phyloP scores from a whole-genome alignment of 1,140 invertebrate genomes.

The Penaeus chinensis region DNA sequence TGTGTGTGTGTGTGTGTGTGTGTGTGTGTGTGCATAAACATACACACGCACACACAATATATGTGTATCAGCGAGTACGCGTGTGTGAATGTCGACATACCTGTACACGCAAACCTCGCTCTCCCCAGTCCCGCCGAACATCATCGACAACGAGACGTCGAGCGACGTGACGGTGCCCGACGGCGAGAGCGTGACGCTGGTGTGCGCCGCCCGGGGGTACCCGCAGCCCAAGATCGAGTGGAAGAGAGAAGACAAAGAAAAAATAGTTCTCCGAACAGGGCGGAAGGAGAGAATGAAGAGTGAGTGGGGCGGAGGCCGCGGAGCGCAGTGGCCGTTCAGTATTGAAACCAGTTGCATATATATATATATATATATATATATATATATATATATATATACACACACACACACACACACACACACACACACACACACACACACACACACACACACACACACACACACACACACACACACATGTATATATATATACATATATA shows the following conservation, averaged over 20 bases:
- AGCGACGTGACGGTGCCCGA: constrained; percentile 72
- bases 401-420: background rate
- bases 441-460: background rate
- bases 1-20: too few relatives aligned
- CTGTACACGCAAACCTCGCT: background rate
- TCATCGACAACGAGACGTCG: constrained; percentile 66
- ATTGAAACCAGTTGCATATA: too few relatives aligned
- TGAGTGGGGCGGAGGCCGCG: background rate
- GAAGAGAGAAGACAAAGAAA: constrained; percentile 48
- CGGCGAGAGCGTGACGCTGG: constrained; percentile 83
- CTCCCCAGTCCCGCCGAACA: constrained; percentile 67
- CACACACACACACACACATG: background rate
- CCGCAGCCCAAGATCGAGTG: constrained; percentile 65
- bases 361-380: too few relatives aligned
- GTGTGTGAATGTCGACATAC: background rate
- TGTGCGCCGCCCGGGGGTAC: constrained; percentile 81
- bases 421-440: background rate
- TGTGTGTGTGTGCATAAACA: too few relatives aligned
- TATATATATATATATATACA: too few relatives aligned
- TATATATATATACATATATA: background rate
- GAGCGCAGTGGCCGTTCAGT: background rate
- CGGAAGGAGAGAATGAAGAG: constrained; percentile 36
- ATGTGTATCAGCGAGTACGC: background rate
- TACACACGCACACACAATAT: too few relatives aligned
- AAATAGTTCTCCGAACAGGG: constrained; percentile 32